Evolutionary conservation across 2,113 vertebrate species (phyloP), one percentile per base, ranked within the genome.

Genomic region (Lycaon pictus): DNA sequence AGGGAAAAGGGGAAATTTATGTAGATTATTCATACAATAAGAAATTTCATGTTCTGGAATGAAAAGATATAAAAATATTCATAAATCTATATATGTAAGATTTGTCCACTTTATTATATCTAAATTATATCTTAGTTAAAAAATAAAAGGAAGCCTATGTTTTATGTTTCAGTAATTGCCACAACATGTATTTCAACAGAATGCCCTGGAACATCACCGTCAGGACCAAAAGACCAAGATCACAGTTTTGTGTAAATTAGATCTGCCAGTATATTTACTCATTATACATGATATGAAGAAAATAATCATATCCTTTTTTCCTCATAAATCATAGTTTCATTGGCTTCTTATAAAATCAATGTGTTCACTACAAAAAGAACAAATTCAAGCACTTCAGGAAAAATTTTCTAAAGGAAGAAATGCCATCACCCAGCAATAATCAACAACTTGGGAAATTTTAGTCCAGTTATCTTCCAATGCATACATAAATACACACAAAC

Each of bases 311-410:
- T 81, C 1, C 19, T 69, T 84, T 25, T 79, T 79, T 79, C 65
- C 11, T 13, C 1, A 29, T 76, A 90, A 89, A 32, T 95, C n/a
- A 89, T 79, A 8, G 29, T 11, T 86, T 12, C 25, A 86, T 93
- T 95, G 16, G 19, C 8, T 86, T 63, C 32, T 97, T 85, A 51
- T 62, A 90, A 55, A 93, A 88, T 74, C 25, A 79, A 56, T 48
- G 7, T 43, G 12, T 63, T 90, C 15, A 74, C 56, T 88, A 7
- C 51, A 96, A 93, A 90, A 93, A 67, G 4, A 85, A 69, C 71
- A 90, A 87, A 83, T 83, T 72, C 2, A 91, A 88, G 32, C 0
- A 67, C 58, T 35, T 90, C 11, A 80, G 16, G 6, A 37, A 74
- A 74, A 74, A 48, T 80, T 3, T 81, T 77, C 88, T 11, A 80